Percentiles rank a stretch among this genome's conserved stretches.
Conservation (phyloP, 2,113 vertebrate genomes). For the Gopherus evgoodei region DNA sequence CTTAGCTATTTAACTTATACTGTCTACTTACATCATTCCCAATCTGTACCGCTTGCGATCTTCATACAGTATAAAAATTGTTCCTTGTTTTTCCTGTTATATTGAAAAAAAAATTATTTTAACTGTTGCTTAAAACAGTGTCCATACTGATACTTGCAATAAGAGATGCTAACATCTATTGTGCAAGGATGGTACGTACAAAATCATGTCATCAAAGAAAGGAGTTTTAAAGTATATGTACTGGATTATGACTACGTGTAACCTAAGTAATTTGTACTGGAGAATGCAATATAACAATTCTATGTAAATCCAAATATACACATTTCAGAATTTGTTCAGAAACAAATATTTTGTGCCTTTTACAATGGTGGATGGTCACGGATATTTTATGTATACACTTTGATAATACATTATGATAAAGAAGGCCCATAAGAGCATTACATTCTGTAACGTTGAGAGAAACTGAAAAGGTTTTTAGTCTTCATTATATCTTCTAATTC, state of each 20-base stretch:
- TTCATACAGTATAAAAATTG: conserved; percentile 79
- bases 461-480: neutral
- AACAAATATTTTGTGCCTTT: neutral
- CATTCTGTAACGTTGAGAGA: neutral
- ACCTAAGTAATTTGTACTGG: neutral
- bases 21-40: conserved; percentile 83
- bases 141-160: neutral
- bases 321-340: neutral
- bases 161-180: neutral
- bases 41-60: conserved; percentile 71
- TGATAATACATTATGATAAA: neutral
- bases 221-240: neutral
- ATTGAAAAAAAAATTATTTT: conserved; percentile 22
- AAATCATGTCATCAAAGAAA: neutral
- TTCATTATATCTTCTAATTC: neutral
- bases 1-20: neutral
- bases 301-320: neutral
- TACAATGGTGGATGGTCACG: neutral
- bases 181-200: neutral
- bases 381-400: neutral
- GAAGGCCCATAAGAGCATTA: neutral
- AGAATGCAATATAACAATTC: neutral
- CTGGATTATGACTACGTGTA: neutral
- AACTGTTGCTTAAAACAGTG: conserved; percentile 15
- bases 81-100: conserved; percentile 81